These are phyloP conservation scores for Dasysyrphus albostriatus DNA, from an alignment of 2,888 invertebrate genomes.

Conservation along the genomic window DNA sequence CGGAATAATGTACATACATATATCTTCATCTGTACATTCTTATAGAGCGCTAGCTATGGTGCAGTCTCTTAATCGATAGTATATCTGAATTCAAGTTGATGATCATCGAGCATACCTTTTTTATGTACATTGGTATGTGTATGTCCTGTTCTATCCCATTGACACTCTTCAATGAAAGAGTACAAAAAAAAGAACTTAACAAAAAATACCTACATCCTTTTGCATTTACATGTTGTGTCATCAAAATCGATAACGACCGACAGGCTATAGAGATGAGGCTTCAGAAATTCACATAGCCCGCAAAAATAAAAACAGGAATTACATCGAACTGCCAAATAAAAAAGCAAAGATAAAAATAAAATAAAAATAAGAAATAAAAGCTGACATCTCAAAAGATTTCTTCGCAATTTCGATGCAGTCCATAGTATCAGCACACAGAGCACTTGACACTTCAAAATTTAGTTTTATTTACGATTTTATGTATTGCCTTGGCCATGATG, in stretches of 20 bases:
- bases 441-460: slow-evolving; percentile 48
- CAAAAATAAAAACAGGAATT: slow-evolving; percentile 39
- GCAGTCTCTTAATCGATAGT: slow-evolving; percentile 25
- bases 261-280: slow-evolving; percentile 34
- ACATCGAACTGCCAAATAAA: slow-evolving; percentile 52
- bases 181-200: slow-evolving; percentile 18
- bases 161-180: slow-evolving; percentile 27
- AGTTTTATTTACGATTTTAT: slow-evolving; percentile 38
- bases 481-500: slow-evolving; percentile 37
- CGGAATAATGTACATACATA: neutral
- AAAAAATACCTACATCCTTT: slow-evolving; percentile 42
- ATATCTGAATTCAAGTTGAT: slow-evolving; percentile 24
- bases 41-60: neutral
- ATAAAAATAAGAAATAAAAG: slow-evolving; percentile 39
- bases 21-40: too few relatives aligned
- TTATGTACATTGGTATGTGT: neutral
- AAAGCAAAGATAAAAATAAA: slow-evolving; percentile 11
- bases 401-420: slow-evolving; percentile 56
- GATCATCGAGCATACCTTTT: slow-evolving; percentile 11
- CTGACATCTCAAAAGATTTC: slow-evolving; percentile 65
- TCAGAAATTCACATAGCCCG: slow-evolving; percentile 31
- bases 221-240: slow-evolving; percentile 70
- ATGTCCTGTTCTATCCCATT: slow-evolving; percentile 26
- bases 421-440: neutral
- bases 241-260: slow-evolving; percentile 65